Percentiles rank a stretch among this genome's conserved stretches.
Evolutionary conservation across 2,113 vertebrate genomes (phyloP).

Genomic region (Mormyrus iriodes): DNA sequence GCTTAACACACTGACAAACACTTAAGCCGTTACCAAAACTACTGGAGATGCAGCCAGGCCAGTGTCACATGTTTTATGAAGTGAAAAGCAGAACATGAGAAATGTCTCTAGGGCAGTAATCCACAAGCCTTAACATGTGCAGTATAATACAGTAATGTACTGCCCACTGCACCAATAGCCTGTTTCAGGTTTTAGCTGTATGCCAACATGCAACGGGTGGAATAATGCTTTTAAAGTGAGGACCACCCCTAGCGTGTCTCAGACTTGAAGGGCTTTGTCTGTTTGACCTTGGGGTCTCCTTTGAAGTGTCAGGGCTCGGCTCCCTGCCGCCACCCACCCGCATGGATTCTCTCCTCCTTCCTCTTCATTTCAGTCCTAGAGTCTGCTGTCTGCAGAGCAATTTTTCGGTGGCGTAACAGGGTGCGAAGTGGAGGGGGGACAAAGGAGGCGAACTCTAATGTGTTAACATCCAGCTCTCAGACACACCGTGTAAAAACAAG

Average conservation of each 20-base stretch:
- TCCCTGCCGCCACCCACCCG: not conserved
- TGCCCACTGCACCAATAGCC: not conserved
- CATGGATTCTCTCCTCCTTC: not conserved
- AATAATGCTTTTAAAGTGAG: not conserved
- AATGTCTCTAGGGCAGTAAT: not conserved
- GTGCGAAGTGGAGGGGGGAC: conserved; percentile 31
- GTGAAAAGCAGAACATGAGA: not conserved
- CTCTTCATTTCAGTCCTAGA: not conserved
- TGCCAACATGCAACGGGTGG: not conserved
- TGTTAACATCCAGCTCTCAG: conserved; percentile 56
- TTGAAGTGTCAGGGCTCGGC: not conserved
- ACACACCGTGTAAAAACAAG: conserved; percentile 55
- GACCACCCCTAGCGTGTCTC: not conserved
- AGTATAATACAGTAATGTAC: not conserved
- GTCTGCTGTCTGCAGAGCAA: conserved; percentile 35
- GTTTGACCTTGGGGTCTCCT: not conserved
- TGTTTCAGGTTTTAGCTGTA: not conserved
- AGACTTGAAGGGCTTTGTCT: not conserved
- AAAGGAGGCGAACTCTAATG: conserved; percentile 25
- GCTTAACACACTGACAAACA: not conserved
- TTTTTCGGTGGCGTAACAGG: conserved; percentile 34
- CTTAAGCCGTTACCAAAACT: not conserved
- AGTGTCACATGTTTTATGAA: not conserved
- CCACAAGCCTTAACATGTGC: not conserved
- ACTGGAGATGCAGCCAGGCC: not conserved